These are phyloP conservation scores for Cricetomys ansorgei DNA, from an alignment of 2,113 vertebrate genomes.

Conservation along the genomic window DNA sequence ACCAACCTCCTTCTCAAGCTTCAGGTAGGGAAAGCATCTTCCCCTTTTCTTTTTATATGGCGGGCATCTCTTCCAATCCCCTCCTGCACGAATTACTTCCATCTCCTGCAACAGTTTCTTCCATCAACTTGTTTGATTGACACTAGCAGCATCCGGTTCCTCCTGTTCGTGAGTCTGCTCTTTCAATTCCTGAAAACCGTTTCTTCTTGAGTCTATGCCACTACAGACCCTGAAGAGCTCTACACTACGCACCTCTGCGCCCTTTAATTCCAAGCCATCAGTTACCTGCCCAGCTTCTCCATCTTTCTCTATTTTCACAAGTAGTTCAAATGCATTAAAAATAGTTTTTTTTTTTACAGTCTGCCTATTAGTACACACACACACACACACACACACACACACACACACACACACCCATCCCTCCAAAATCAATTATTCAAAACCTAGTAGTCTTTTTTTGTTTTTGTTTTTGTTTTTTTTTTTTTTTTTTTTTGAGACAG, in stretches of 20 bases:
- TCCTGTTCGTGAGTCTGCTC: not conserved
- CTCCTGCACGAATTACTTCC: not conserved
- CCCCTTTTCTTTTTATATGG: not conserved
- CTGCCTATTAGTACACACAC: not conserved
- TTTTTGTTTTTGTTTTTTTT: too few species aligned
- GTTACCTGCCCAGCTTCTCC: not conserved
- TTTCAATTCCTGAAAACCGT: constrained; percentile 17
- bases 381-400: not conserved
- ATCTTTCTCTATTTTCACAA: not conserved
- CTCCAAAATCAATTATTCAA: constrained; percentile 11
- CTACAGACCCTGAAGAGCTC: not conserved
- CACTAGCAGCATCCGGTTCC: not conserved
- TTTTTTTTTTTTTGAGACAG: too few species aligned
- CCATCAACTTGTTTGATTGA: not conserved
- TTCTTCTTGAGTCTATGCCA: not conserved
- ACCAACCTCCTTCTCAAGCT: not conserved
- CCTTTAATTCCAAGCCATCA: not conserved
- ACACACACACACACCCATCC: too few species aligned
- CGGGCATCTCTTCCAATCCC: not conserved
- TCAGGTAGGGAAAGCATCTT: not conserved
- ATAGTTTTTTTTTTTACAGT: not conserved
- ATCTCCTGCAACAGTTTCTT: not conserved
- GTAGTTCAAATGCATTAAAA: not conserved
- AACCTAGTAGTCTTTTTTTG: constrained; percentile 29
- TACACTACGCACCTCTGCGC: not conserved